A percentile compares a stretch with the other conserved stretches of the same genome.
These are phyloP conservation scores for Ferrisia virgata DNA, from an alignment of 2,888 invertebrate genomes.

Conservation along the genomic window DNA sequence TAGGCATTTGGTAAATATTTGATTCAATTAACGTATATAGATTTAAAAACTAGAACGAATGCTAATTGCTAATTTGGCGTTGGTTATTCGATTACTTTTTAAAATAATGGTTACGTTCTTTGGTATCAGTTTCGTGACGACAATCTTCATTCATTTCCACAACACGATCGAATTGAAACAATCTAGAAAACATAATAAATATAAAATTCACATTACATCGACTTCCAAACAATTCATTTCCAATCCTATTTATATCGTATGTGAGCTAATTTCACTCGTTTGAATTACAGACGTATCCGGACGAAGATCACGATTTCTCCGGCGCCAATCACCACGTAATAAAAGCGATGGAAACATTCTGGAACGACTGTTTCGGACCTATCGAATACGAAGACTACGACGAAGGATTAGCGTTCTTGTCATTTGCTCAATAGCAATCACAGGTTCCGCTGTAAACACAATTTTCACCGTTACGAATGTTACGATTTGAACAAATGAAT, in stretches of 20 bases:
- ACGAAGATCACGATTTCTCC: constrained; percentile 74
- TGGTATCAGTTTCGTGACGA: no score
- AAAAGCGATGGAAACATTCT: constrained; percentile 80
- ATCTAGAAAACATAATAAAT: no score
- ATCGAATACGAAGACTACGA: constrained; percentile 70
- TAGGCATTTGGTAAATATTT: constrained; percentile 68
- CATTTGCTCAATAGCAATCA: constrained; percentile 53
- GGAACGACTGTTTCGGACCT: constrained; percentile 77
- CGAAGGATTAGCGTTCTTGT: constrained; percentile 59
- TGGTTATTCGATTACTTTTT: no score
- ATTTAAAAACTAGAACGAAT: no score
- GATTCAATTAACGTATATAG: no score
- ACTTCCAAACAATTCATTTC: no score
- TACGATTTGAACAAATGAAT: constrained; percentile 5
- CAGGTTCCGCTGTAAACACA: constrained; percentile 21
- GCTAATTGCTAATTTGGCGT: no score
- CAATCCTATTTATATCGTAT: no score
- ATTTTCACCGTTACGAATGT: not conserved
- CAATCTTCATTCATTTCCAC: no score
- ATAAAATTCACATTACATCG: not conserved
- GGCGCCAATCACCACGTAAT: constrained; percentile 75
- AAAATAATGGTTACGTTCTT: no score
- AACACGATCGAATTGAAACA: not conserved
- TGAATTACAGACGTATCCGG: constrained; percentile 72
- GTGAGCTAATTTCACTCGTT: not conserved